Conservation (phyloP, 1,140 invertebrate species). For the Drosophila hydei region DNA sequence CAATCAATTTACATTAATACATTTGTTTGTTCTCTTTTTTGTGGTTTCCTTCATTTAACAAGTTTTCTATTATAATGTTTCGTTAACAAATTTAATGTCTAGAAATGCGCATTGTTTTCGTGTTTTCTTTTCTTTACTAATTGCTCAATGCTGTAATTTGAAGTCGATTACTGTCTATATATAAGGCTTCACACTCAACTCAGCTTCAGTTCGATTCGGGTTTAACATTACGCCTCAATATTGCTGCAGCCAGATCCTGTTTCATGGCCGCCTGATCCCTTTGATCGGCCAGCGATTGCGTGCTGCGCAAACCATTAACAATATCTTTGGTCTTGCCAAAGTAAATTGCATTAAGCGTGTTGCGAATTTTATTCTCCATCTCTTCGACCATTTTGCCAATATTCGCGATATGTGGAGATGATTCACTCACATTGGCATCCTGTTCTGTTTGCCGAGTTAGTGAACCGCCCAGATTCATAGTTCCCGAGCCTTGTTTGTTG, state of each 20-base stretch:
- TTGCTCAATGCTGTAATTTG: conserved; percentile 45
- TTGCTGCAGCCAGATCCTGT: conserved; percentile 93
- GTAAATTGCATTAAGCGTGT: conserved; percentile 99
- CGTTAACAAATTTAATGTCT: conserved; percentile 77
- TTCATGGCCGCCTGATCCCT: conserved; percentile 92
- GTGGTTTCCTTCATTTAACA: conserved; percentile 48
- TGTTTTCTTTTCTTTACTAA: conserved; percentile 8
- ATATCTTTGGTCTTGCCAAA: conserved; percentile 99
- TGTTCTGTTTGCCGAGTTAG: conserved; percentile 98
- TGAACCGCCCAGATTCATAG: conserved; percentile 99
- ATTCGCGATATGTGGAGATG: conserved; percentile 98
- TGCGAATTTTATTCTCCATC: conserved; percentile 99
- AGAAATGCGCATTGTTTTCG: conserved; percentile 66
- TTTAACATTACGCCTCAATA: conserved; percentile 88
- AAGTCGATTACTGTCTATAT: conserved; percentile 43
- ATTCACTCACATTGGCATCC: conserved; percentile 94
- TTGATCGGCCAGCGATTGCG: conserved; percentile 93
- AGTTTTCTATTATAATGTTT: conserved; percentile 55
- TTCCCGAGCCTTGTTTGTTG: conserved; percentile 97
- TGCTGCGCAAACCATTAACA: conserved; percentile 97
- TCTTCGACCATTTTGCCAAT: conserved; percentile 98
- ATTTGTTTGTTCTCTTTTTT: conserved; percentile 36
- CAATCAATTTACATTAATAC: conserved; percentile 66
- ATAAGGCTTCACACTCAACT: conserved; percentile 22
- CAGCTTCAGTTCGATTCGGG: conserved; percentile 77